Evolutionary conservation across 2,888 invertebrate genomes (phyloP), one percentile per base, ranked within the genome.

Genomic region (Mythimna pallens): DNA sequence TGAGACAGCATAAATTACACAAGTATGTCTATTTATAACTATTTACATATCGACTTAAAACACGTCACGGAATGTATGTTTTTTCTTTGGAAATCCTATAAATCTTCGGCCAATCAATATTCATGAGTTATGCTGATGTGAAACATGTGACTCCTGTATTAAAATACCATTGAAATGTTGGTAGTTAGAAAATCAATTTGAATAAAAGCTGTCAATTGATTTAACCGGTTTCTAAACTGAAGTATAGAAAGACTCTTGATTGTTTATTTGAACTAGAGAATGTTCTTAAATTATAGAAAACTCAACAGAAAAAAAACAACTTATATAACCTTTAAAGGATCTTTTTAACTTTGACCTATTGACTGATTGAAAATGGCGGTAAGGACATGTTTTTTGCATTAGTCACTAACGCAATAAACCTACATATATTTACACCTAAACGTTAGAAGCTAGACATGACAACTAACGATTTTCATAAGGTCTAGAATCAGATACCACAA

Each of bases 21-120:
- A 79, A 55, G 54, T 64, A 12, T 54, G 61, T 40, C 43, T 69
- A 79, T 80, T 75, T 65, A 34, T 75, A 63, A 47, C 59, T 78
- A 83, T 81, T 81, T 75, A 75, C 81, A 83, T 80, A 83, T 70
- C 65, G 62, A 75, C 71, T 75, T 83, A 80, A 83, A 79, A 55
- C 65, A 52, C 59, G 62, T 83, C 83, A 70, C 80, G 83, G 65
- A 83, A 83, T 83, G 55, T 83, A 47, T 71, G 80, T 75, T 81
- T 81, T 82, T 81, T 83, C 80, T 75, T 79, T 75, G 62, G 62
- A 83, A 83, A 65, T 67, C 61, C 62, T 20, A 83, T 81, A 81
- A 81, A 81, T 81, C 80, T 70, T 79, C 14, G 14, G 36, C 9
- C 61, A 52, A 83, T 81, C 75, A 83, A 81, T 81, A 81, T 81